These are phyloP conservation scores for Eilema caniola DNA, from an alignment of 2,888 invertebrate genomes.

Conservation along the genomic window DNA sequence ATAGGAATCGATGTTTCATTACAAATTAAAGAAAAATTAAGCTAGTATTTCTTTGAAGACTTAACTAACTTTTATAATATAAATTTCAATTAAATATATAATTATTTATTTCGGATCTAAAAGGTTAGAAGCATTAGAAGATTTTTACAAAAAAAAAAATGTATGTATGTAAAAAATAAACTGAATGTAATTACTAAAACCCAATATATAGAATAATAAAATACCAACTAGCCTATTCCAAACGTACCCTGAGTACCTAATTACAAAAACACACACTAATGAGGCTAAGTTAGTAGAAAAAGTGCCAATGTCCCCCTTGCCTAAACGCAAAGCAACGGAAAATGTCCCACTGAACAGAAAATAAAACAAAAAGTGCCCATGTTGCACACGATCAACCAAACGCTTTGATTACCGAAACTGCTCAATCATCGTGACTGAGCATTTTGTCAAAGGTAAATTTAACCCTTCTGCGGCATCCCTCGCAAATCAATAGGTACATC, in stretches of 20 bases:
- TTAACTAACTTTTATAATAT: too few relatives aligned
- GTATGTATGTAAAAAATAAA: background rate
- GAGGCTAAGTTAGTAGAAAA: conserved; percentile 14
- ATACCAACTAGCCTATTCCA: background rate
- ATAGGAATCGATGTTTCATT: background rate
- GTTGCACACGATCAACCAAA: conserved; percentile 63
- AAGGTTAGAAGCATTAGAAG: too few relatives aligned
- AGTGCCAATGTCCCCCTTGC: conserved; percentile 7
- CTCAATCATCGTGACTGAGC: conserved; percentile 68
- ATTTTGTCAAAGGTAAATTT: conserved; percentile 68
- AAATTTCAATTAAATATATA: too few relatives aligned
- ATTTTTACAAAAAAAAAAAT: too few relatives aligned
- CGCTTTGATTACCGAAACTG: conserved; percentile 61
- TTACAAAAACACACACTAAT: background rate
- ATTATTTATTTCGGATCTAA: too few relatives aligned
- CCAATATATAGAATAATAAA: background rate
- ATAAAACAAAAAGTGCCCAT: conserved; percentile 39
- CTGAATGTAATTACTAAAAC: background rate
- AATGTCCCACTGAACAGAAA: conserved; percentile 49
- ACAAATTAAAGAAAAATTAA: background rate
- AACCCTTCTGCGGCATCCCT: conserved; percentile 70
- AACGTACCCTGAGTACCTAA: background rate
- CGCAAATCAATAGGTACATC: conserved; percentile 68
- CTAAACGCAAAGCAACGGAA: conserved; percentile 37
- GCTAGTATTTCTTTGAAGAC: too few relatives aligned